Evolutionary conservation across 1,140 invertebrate genomes (phyloP).

Genomic region (Leptopilina boulardi): DNA sequence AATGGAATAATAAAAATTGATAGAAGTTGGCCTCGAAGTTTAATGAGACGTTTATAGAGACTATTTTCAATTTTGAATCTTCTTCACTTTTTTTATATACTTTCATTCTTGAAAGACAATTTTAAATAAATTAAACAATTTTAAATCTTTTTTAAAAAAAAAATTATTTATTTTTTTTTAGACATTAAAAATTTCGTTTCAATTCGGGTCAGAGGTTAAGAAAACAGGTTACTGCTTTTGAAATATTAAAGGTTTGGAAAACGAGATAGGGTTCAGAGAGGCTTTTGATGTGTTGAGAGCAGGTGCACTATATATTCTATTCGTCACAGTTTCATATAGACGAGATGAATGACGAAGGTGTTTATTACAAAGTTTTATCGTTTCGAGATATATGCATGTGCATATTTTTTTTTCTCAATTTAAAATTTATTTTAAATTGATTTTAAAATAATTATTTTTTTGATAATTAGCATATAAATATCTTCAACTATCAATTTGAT

Average conservation of each 20-base stretch:
- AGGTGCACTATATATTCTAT: constrained; percentile 21
- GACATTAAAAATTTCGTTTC: constrained; percentile 5
- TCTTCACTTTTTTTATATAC: background rate
- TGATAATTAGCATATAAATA: too few relatives aligned
- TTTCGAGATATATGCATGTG: constrained; percentile 8
- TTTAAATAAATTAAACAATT: too few relatives aligned
- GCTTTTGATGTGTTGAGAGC: constrained; percentile 16
- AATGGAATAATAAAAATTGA: constrained; percentile 2
- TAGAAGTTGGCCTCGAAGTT: constrained; percentile 11
- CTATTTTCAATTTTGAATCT: background rate
- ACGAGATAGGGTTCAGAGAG: background rate
- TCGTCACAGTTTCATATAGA: constrained; percentile 14
- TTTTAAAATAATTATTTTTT: too few relatives aligned
- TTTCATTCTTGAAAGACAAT: too few relatives aligned
- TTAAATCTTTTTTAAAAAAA: too few relatives aligned
- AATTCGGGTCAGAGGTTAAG: background rate
- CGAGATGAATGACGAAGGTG: background rate
- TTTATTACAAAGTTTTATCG: background rate
- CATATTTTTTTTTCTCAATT: background rate
- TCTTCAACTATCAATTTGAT: too few relatives aligned
- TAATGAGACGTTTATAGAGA: background rate
- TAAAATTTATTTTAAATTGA: too few relatives aligned
- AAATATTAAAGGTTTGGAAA: constrained; percentile 2
- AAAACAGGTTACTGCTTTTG: background rate
- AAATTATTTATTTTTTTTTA: background rate